Base-by-base conservation (phyloP, 2,113 vertebrate genomes). In the Rhea americana region DNA sequence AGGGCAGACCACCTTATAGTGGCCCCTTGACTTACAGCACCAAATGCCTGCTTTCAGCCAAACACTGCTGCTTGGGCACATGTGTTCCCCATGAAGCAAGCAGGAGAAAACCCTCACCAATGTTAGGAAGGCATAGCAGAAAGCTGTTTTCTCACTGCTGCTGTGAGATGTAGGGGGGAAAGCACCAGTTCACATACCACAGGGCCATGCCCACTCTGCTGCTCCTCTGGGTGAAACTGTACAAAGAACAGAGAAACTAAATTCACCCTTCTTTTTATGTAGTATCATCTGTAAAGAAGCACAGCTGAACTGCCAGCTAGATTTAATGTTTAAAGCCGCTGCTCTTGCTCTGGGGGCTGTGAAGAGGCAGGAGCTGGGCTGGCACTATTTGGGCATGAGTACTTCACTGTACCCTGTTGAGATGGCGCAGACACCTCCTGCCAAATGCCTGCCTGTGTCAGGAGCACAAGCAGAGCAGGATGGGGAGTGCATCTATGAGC, bases 71-170 rank as follows among this genome's bases (percentile, higher is more conserved):
- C 66, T 55, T 55, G 30, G n/a, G 22, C 61, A 61, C 19, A 2
- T 3, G 7, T 12, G 11, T 13, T 68, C 72, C 73, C 48, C 35
- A 41, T 53, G 43, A 65, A 89, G 76, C 10, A 24, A 17, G 51
- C 17, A 43, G 56, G 22, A 71, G 45, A 75, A 76, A 61, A 61
- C 13, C 10, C 41, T 66, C 10, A 4, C 19, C 41, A 86, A 41
- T 1, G 0, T 0, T 1, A 63, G 50, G 26, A 20, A 50, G 50
- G 50, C 0, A 0, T 32, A 50, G 35, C 28, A 72, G 13, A 41
- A 75, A 61, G 81, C 16, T 2, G 2, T 18, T 7, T 35, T 39
- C 26, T 30, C 26, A 37, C 28, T 2, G 2, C 0, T 0, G 30
- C 28, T 6, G 5, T 21, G 39, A 85, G 50, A 39, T 47, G 25